Conservation (phyloP, 1,140 invertebrate genomes). For the Formica exsecta region DNA sequence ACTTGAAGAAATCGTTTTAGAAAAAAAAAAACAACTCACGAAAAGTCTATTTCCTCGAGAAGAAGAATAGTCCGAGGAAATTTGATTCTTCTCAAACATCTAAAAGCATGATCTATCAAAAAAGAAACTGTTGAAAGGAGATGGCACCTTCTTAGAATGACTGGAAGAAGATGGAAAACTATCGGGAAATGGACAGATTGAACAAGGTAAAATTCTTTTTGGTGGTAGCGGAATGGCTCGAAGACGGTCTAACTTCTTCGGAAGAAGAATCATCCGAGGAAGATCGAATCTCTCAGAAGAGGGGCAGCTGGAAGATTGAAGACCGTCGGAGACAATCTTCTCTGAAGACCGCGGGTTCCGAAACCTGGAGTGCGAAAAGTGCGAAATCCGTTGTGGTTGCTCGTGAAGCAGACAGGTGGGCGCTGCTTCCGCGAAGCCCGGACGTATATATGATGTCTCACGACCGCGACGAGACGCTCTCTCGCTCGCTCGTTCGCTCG, state of each 20-base stretch:
- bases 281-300: conserved; percentile 24
- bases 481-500: conserved; percentile 45
- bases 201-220: not conserved
- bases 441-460: conserved; percentile 36
- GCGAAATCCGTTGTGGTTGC: conserved; percentile 48
- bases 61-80: not conserved
- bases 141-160: not conserved
- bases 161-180: not conserved
- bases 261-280: conserved; percentile 2
- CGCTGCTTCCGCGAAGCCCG: conserved; percentile 49
- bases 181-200: too few relatives aligned
- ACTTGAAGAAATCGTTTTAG: conserved; percentile 1
- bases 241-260: conserved; percentile 15
- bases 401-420: conserved; percentile 38
- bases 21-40: not conserved
- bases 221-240: not conserved
- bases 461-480: conserved; percentile 47
- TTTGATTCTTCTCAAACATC: conserved; percentile 2
- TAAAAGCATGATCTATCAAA: conserved; percentile 38
- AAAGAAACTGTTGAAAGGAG: not conserved
- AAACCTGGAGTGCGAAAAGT: conserved; percentile 23
- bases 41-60: not conserved
- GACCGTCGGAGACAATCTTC: not conserved
- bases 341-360: not conserved
- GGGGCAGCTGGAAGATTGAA: conserved; percentile 35